These are phyloP conservation scores for Scomber colias DNA, from an alignment of 2,113 vertebrate species.

Conservation along the genomic window DNA sequence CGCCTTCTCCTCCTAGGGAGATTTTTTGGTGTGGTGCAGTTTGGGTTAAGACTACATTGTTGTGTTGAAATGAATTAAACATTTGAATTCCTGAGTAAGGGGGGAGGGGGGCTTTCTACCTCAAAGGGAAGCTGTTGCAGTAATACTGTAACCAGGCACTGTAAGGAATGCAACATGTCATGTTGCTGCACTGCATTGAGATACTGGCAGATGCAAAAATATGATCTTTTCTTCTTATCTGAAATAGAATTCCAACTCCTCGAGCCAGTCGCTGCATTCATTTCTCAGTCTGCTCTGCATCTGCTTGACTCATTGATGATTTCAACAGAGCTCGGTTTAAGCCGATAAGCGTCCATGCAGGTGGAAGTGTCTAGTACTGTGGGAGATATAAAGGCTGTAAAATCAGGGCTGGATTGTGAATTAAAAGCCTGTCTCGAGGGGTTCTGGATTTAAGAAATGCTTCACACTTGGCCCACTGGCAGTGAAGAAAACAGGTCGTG, in stretches of 20 bases:
- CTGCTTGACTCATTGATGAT: neutral
- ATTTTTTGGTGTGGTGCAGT: constrained; percentile 56
- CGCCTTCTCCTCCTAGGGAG: constrained; percentile 82
- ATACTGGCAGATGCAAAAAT: no score
- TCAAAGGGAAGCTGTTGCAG: constrained; percentile 3
- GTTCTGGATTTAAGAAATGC: no score
- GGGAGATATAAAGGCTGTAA: no score
- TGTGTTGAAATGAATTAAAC: constrained; percentile 18
- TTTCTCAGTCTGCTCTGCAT: neutral
- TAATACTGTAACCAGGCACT: neutral
- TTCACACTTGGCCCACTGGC: no score
- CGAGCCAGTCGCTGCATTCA: neutral
- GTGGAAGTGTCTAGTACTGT: neutral
- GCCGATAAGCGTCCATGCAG: neutral
- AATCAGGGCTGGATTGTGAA: no score
- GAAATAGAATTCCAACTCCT: neutral
- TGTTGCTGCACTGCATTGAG: neutral
- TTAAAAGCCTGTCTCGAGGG: no score
- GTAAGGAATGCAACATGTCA: neutral
- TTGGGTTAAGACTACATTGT: constrained; percentile 54
- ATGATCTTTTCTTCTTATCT: neutral
- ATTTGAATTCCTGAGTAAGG: neutral
- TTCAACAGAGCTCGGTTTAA: neutral
- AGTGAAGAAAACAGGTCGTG: neutral
- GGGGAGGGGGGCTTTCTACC: neutral